phyloP scores from a whole-genome alignment of 2,888 invertebrate species.

The Campoplex capitator region DNA sequence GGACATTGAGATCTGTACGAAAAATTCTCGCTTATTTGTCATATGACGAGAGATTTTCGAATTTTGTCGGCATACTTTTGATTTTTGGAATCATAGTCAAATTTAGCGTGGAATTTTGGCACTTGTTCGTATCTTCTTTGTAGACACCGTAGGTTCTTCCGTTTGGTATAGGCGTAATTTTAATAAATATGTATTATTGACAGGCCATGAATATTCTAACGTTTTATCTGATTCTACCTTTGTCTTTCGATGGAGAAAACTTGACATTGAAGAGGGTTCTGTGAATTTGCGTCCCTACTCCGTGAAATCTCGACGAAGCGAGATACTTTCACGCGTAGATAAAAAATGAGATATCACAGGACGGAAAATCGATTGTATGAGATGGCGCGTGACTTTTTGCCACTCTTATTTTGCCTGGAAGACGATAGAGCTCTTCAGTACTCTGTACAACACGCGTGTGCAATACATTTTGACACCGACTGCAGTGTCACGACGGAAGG shows the following conservation, averaged over 20 bases:
- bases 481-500: background rate
- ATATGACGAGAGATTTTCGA: background rate
- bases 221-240: background rate
- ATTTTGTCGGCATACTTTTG: background rate
- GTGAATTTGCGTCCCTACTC: background rate
- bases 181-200: background rate
- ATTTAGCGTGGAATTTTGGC: background rate
- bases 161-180: too few relatives aligned
- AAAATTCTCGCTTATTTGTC: background rate
- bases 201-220: background rate
- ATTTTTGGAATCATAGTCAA: background rate
- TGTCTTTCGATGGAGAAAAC: background rate
- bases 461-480: background rate
- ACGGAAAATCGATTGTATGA: slow-evolving; percentile 40
- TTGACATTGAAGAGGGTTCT: background rate
- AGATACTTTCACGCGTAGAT: background rate
- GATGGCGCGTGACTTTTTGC: slow-evolving; percentile 3
- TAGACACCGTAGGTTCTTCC: background rate
- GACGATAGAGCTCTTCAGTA: background rate
- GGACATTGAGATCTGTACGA: background rate
- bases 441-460: background rate
- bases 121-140: too few relatives aligned
- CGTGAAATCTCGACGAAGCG: slow-evolving; percentile 15
- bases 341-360: slow-evolving; percentile 28
- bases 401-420: slow-evolving; percentile 2